Conservation (phyloP, 2,888 invertebrate species). For the Parascotia fuliginaria region DNA sequence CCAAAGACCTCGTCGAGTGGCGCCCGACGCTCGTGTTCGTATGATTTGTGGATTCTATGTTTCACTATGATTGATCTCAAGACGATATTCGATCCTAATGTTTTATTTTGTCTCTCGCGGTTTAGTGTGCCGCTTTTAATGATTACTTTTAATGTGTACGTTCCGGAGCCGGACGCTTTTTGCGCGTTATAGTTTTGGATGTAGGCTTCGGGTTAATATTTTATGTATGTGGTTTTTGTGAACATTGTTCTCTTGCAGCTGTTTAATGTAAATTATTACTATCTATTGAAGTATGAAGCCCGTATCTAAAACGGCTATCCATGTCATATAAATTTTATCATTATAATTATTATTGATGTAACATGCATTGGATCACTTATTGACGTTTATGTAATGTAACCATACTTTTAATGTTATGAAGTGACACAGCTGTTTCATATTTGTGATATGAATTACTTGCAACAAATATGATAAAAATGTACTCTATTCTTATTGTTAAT, state of each 20-base stretch:
- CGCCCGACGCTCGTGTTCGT: constrained; percentile 53
- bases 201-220: constrained; percentile 74
- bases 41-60: constrained; percentile 67
- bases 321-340: constrained; percentile 60
- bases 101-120: constrained; percentile 70
- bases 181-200: constrained; percentile 78
- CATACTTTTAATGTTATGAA: not conserved
- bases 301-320: constrained; percentile 63
- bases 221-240: constrained; percentile 75
- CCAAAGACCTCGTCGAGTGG: constrained; percentile 75
- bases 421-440: not conserved
- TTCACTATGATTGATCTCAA: constrained; percentile 83
- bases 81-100: constrained; percentile 83
- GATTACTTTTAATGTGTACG: constrained; percentile 74
- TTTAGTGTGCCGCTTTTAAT: constrained; percentile 68
- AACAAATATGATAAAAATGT: not conserved
- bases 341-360: constrained; percentile 50
- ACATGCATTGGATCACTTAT: constrained; percentile 51
- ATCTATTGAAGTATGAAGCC: constrained; percentile 66
- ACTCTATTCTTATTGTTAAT: not conserved
- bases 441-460: not conserved
- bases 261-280: constrained; percentile 79
- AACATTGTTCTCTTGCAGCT: constrained; percentile 72
- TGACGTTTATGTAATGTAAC: constrained; percentile 11
- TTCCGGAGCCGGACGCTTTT: constrained; percentile 77